Base-by-base conservation (phyloP, 2,888 invertebrate species). In the Coecobrya sp. region DNA sequence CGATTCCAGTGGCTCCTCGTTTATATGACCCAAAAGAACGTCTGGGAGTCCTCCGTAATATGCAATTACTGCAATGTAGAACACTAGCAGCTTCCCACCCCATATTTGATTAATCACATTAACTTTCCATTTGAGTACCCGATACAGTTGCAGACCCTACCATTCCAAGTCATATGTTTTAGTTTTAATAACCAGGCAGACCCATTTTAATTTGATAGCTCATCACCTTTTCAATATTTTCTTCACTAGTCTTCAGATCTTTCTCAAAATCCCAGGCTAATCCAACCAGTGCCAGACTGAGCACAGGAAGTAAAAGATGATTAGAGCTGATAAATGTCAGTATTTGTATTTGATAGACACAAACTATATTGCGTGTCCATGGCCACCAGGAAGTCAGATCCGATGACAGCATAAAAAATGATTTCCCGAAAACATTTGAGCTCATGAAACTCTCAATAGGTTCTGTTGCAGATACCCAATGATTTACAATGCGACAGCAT, bases 1-100 rank as follows among this genome's bases (percentile, higher is more conserved):
- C 7, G 76, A 49, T 10, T 42, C 45, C 1, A 45, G 76, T 19
- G 76, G 42, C 19, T 76, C 76, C 22, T 76, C 76, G 11, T 45
- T 45, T 4, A 76, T n/a, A 76, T 76, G 0, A 3, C 76, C 76
- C 27, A 49, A 13, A 0, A 76, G 42, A 19, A 76, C 25, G 19
- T 76, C 76, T 19, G 76, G 45, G 42, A 76, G 8, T 8, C 42
- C 76, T 4, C 76, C 76, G 13, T 76, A 76, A 19, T 76, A 76
- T 13, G 76, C 7, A 76, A 76, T 45, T 8, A n/a, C 8, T 1
- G 11, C 8, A 42, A 76, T 45, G 13, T 76, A 76, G 11, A 45
- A 45, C 7, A 10, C 25, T 4, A 76, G n/a, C 49, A 76, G 4
- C 76, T 19, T 8, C 7, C 22, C 36, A 1, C 76, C 22, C 45